Evolutionary conservation across 1,140 invertebrate genomes (phyloP).

Genomic region (Chionoecetes opilio): DNA sequence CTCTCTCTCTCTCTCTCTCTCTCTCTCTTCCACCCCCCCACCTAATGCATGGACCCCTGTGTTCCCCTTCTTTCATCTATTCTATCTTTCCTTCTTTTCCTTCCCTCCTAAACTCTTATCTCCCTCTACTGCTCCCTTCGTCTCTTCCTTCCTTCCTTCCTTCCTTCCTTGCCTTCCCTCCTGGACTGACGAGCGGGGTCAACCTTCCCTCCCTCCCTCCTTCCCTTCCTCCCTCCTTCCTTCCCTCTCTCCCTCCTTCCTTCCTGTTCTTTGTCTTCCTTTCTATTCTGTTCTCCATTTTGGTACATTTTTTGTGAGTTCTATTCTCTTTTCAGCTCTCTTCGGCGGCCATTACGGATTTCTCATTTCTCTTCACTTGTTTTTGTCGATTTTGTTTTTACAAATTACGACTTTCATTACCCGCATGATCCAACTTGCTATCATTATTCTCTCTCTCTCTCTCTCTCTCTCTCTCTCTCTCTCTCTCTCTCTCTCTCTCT

Average conservation of each 20-base stretch:
- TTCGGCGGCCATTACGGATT: no score
- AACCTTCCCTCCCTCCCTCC: background rate
- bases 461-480: no score
- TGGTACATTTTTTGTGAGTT: no score
- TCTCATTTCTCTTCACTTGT: no score
- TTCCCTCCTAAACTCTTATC: background rate
- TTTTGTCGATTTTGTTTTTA: no score
- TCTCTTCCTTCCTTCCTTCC: background rate
- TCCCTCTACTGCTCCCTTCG: background rate
- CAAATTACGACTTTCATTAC: no score
- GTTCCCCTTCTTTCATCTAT: background rate
- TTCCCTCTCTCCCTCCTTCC: background rate
- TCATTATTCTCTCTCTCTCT: no score
- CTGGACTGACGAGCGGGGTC: no score
- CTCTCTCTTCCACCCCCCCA: background rate
- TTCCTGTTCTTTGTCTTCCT: background rate
- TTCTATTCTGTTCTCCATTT: background rate
- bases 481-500: no score
- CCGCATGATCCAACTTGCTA: no score
- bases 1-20: background rate
- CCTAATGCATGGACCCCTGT: no score
- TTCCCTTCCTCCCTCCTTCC: background rate
- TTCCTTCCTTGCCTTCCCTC: background rate
- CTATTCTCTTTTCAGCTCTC: no score
- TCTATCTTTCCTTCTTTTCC: background rate